Base-by-base conservation (phyloP, 2,797 vertebrate species). In the Macropus fuliginosus region DNA sequence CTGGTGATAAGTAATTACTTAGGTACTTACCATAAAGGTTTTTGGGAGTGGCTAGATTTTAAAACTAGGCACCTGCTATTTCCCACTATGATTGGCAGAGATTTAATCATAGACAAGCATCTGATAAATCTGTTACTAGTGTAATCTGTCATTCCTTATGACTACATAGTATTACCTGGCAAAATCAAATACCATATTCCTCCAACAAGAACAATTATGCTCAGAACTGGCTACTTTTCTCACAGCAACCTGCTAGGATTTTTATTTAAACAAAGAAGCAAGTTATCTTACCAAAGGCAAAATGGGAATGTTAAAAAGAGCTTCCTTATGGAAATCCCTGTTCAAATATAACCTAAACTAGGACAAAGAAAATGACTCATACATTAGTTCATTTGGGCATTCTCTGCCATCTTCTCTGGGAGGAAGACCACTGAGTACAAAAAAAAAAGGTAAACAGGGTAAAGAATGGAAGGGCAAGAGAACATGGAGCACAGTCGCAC, bases 51-150 rank as follows among this genome's bases (percentile, higher is more conserved):
- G 90, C 46, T 56, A n/a, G 50, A 91, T 59, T 95, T 90, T 87
- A 94, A 96, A 94, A 94, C 52, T 94, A 96, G 10, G 54, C 56
- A 89, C 90, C 54, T 93, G 94, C 90, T 66, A 92, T 27, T 27
- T 89, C 93, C 74, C 4, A 93, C 55, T 92, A 93, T 0, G 81
- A 66, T 1, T 34, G 66, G 55, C 93, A 46, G 95, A 96, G 92
- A 50, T 90, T 89, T 95, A 95, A 92, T 89, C 55, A 97, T 93
- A 97, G 50, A 16, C 40, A 94, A 87, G 13, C 55, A 96, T 62
- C 40, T 91, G 57, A 0, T 90, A 93, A 11, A 54, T 87, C 94
- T 97, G 57, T 93, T 89, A 96, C 62, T 95, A 93, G 93, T 59
- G 29, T 55, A 96, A 93, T 40, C 56, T 56, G 62, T 93, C 54